phyloP scores from a whole-genome alignment of 1,140 invertebrate species.

The Solen grandis region DNA sequence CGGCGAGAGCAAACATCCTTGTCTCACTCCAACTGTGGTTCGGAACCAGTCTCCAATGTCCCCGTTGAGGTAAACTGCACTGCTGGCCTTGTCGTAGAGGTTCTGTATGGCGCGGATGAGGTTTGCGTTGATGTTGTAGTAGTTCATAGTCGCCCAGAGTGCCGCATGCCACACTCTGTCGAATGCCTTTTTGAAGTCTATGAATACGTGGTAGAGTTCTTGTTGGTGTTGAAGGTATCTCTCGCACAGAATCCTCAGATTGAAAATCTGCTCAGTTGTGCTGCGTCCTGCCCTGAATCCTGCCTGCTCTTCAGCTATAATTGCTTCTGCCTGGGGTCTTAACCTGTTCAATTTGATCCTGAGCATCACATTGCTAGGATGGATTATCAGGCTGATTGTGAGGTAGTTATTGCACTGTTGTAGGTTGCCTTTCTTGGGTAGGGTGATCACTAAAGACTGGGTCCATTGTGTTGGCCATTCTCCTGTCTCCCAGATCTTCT shows the following conservation, averaged over 20 bases:
- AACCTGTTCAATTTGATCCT: slow-evolving; percentile 46
- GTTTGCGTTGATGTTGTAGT: slow-evolving; percentile 53
- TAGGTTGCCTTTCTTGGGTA: slow-evolving; percentile 59
- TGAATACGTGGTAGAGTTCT: slow-evolving; percentile 52
- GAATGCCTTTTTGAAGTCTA: too few species aligned
- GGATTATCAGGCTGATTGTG: slow-evolving; percentile 56
- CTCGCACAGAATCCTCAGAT: too few species aligned
- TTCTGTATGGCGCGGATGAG: too few species aligned
- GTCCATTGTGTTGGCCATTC: too few species aligned
- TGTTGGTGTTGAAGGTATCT: slow-evolving; percentile 54
- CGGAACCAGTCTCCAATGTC: too few species aligned
- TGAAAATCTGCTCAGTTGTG: slow-evolving; percentile 61
- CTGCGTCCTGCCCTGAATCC: slow-evolving; percentile 34
- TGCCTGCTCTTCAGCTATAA: slow-evolving; percentile 36
- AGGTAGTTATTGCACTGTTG: slow-evolving; percentile 54
- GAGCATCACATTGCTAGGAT: slow-evolving; percentile 59
- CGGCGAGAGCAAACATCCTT: too few species aligned
- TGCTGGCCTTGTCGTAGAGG: slow-evolving; percentile 51
- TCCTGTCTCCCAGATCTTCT: too few species aligned
- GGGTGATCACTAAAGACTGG: too few species aligned
- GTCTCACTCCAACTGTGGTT: too few species aligned
- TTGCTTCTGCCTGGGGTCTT: slow-evolving; percentile 30
- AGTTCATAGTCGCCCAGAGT: slow-evolving; percentile 47
- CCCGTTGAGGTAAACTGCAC: too few species aligned
- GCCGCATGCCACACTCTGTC: too few species aligned